phyloP scores from a whole-genome alignment of 2,113 vertebrate species.

The Apteryx owenii region DNA sequence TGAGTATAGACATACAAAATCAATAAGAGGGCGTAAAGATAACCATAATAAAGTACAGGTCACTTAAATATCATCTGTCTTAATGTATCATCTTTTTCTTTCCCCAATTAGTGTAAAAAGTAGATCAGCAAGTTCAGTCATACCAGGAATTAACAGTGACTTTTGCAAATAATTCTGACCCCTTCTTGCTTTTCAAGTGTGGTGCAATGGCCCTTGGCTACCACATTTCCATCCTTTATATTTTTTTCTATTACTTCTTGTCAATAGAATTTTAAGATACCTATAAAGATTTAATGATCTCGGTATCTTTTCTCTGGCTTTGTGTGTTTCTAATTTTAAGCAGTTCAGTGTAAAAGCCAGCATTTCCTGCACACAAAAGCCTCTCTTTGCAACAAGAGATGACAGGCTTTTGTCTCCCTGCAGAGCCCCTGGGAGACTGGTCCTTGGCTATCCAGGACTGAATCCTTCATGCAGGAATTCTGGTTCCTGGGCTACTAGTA shows the following conservation, averaged over 20 bases:
- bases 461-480: not conserved
- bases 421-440: not conserved
- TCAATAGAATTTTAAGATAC: constrained; percentile 15
- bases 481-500: not conserved
- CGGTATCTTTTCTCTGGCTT: not conserved
- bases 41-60: not conserved
- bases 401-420: not conserved
- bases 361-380: not conserved
- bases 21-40: not conserved
- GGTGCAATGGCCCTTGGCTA: not conserved
- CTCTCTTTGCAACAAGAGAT: not conserved
- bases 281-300: constrained; percentile 19
- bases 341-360: not conserved
- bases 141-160: not conserved
- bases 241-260: not conserved
- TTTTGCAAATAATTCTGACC: not conserved
- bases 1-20: not conserved
- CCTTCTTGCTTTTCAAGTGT: not conserved
- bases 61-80: not conserved
- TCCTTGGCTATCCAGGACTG: not conserved
- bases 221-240: not conserved
- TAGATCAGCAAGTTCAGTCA: not conserved
- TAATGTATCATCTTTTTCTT: not conserved
- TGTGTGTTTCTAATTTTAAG: constrained; percentile 12
- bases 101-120: not conserved